A percentile compares a stretch with the other conserved stretches of the same genome.
Conservation (phyloP, 2,888 invertebrate species). For the Stenurella melanura region DNA sequence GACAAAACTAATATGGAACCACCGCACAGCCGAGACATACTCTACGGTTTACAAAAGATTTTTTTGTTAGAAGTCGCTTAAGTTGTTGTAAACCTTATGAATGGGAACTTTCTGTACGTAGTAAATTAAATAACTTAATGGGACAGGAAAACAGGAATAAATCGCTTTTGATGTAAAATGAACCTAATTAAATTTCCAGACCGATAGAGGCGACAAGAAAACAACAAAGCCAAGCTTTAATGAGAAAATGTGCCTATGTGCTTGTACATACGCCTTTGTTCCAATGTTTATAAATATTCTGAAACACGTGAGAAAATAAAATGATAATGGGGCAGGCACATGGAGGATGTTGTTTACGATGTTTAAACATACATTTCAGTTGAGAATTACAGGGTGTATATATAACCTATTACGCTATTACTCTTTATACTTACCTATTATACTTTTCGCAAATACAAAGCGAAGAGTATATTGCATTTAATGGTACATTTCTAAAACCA, state of each 20-base stretch:
- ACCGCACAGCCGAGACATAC: too few species aligned
- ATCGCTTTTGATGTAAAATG: constrained; percentile 23
- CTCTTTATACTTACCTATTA: too few species aligned
- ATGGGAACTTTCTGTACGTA: neutral
- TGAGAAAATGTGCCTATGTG: constrained; percentile 13
- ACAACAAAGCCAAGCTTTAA: constrained; percentile 16
- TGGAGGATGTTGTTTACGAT: constrained; percentile 27
- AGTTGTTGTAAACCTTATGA: neutral
- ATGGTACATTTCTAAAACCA: too few species aligned
- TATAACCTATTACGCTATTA: too few species aligned
- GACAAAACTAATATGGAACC: too few species aligned
- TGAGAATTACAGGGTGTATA: constrained; percentile 7
- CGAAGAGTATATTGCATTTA: too few species aligned
- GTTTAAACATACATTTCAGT: constrained; percentile 5
- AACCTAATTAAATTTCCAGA: constrained; percentile 29
- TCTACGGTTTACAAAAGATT: too few species aligned
- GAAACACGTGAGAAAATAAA: constrained; percentile 38
- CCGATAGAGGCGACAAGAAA: constrained; percentile 19
- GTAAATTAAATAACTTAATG: constrained; percentile 11
- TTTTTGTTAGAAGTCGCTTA: too few species aligned
- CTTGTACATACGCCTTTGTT: constrained; percentile 26
- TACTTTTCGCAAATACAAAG: too few species aligned
- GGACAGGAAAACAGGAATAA: constrained; percentile 9
- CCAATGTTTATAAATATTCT: constrained; percentile 30
- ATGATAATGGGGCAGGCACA: constrained; percentile 25